These are phyloP conservation scores for Struthidea cinerea DNA, from an alignment of 2,113 vertebrate genomes.

Conservation along the genomic window DNA sequence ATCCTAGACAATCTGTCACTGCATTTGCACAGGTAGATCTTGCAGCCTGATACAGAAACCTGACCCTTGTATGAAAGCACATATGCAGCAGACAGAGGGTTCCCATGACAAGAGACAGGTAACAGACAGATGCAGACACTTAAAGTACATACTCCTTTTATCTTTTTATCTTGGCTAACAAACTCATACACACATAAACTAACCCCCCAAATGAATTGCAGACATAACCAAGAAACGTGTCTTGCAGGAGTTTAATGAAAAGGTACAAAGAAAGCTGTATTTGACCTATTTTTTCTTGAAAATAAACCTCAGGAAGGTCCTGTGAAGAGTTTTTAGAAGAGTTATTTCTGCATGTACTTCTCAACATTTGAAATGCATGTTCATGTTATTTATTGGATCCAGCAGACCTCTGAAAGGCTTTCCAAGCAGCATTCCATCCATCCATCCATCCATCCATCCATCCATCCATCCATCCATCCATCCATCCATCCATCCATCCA, in stretches of 20 bases:
- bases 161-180: not conserved
- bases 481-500: not conserved
- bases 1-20: not conserved
- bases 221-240: not conserved
- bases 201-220: not conserved
- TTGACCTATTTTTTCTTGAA: not conserved
- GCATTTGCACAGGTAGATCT: not conserved
- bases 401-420: not conserved
- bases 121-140: not conserved
- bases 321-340: not conserved
- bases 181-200: not conserved
- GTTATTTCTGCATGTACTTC: not conserved
- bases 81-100: fast-evolving
- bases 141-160: not conserved
- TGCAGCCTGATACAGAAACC: not conserved
- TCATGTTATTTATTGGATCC: not conserved
- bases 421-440: not conserved
- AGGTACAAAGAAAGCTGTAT: not conserved
- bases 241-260: not conserved
- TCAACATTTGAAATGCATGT: not conserved
- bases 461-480: not conserved
- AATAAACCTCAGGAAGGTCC: not conserved
- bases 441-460: too few species aligned
- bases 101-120: not conserved
- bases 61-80: not conserved